phyloP scores from a whole-genome alignment of 2,113 vertebrate species.

The Nibea albiflora region DNA sequence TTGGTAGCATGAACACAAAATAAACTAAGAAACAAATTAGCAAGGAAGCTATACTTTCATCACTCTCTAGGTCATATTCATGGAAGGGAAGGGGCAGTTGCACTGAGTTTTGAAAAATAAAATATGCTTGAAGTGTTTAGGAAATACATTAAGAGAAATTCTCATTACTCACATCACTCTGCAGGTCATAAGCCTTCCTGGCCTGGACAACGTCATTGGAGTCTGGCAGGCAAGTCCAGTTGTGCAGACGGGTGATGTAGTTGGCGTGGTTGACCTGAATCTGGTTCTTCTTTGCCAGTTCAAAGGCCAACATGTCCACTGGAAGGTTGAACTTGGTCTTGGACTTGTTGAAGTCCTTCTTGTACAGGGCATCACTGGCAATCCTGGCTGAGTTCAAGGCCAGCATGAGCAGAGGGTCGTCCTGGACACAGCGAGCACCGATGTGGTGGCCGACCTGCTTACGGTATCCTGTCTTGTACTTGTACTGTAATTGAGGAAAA shows the following conservation, averaged over 20 bases:
- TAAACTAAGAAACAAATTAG: too few relatives aligned
- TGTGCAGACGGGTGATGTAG: conserved; percentile 87
- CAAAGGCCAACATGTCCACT: conserved; percentile 89
- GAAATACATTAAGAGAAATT: not conserved
- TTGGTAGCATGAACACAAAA: too few relatives aligned
- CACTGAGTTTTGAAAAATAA: too few relatives aligned
- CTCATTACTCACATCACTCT: conserved; percentile 86
- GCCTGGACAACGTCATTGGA: conserved; percentile 89
- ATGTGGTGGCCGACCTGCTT: conserved; percentile 94
- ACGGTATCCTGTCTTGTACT: conserved; percentile 92
- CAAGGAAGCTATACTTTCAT: too few relatives aligned
- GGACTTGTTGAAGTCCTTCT: conserved; percentile 89
- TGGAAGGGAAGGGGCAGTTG: too few relatives aligned
- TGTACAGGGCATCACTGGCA: conserved; percentile 90
- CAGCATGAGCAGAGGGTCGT: conserved; percentile 90
- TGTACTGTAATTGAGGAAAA: conserved; percentile 82
- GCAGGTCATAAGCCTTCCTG: conserved; percentile 84
- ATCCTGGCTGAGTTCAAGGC: conserved; percentile 92
- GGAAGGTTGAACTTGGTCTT: conserved; percentile 90
- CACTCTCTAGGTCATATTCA: too few relatives aligned
- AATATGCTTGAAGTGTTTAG: too few relatives aligned
- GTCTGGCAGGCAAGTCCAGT: conserved; percentile 92
- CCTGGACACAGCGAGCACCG: conserved; percentile 86
- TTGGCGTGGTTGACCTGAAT: conserved; percentile 88
- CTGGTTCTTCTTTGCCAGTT: conserved; percentile 91